Conservation (phyloP, 2,113 vertebrate species). For the Cyanoramphus novaezelandiae region DNA sequence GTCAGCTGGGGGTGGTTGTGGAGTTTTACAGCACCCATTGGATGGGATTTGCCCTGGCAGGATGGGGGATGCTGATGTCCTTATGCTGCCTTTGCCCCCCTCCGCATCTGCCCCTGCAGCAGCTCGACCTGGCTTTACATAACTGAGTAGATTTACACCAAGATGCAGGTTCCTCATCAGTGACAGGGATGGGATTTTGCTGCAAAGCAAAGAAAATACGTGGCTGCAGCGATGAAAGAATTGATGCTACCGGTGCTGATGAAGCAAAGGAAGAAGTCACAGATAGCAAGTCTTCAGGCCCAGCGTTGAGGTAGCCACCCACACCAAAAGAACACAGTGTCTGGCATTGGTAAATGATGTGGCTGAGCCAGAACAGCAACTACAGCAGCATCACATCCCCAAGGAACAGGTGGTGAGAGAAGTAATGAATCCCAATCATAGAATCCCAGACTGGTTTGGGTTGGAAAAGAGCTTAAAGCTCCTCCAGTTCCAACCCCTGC, state of each 20-base stretch:
- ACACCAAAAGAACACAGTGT: neutral
- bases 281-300: neutral
- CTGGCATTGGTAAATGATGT: neutral
- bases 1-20: fast-evolving
- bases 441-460: neutral
- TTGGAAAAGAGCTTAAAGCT: neutral
- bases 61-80: neutral
- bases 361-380: neutral
- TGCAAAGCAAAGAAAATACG: neutral
- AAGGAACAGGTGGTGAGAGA: fast-evolving
- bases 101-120: neutral
- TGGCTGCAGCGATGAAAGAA: neutral
- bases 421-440: neutral
- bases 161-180: neutral
- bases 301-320: neutral
- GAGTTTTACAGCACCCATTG: neutral
- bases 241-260: no score
- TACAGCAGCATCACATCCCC: neutral
- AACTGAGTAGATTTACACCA: neutral
- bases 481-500: neutral
- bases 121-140: neutral
- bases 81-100: no score
- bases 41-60: neutral
- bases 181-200: neutral
- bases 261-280: neutral